Evolutionary conservation across 2,113 vertebrate genomes (phyloP).

Genomic region (Psittacula cyanocephala): DNA sequence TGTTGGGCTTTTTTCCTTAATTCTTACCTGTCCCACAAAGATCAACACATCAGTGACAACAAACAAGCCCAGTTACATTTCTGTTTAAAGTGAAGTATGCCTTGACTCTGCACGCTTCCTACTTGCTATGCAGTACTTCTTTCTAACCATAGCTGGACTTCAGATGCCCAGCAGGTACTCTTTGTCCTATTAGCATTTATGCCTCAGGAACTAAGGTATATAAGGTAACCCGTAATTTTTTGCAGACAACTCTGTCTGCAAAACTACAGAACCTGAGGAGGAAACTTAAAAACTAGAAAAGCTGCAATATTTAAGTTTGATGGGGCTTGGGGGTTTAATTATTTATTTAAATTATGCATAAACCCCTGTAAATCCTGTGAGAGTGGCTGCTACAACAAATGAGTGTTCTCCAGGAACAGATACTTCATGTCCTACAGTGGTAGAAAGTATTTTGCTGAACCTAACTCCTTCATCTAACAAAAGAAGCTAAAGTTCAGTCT

Average conservation of each 20-base stretch:
- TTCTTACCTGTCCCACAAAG: neutral
- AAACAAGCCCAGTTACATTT: neutral
- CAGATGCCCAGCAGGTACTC: neutral
- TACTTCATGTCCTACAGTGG: neutral
- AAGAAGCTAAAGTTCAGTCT: neutral
- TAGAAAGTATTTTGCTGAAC: neutral
- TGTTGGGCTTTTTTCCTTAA: fast-evolving
- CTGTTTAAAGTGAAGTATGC: neutral
- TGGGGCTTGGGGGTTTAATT: neutral
- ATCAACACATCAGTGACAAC: neutral
- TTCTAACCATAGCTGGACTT: neutral
- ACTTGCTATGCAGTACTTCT: neutral
- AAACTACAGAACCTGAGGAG: neutral
- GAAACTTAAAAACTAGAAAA: neutral
- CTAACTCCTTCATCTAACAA: neutral
- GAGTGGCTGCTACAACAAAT: neutral
- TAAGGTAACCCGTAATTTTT: neutral
- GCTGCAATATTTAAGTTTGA: neutral
- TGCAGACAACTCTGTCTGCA: neutral
- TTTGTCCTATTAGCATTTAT: neutral
- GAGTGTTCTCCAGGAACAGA: neutral
- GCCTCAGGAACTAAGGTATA: neutral
- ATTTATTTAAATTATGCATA: neutral
- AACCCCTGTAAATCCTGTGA: slow-evolving; percentile 20
- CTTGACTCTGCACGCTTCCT: neutral